Evolutionary conservation across 2,888 invertebrate species (phyloP), one percentile per base, ranked within the genome.

Genomic region (Tricholauxania praeusta): DNA sequence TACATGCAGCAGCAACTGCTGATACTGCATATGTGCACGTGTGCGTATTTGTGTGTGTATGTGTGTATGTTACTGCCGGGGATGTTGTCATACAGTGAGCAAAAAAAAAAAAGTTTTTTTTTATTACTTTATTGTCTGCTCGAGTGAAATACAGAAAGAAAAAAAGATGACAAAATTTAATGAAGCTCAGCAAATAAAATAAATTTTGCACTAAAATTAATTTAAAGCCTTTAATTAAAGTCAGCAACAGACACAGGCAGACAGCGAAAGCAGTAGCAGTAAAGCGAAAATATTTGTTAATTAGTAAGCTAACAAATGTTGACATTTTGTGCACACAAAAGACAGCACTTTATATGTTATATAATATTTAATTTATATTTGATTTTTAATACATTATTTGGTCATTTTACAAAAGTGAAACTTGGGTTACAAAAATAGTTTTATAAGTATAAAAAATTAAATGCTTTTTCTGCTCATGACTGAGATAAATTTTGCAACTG

Each of bases 71-170:
- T 63, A 3, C 52, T 51, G 52, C 52, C n/a, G 5, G n/a, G 53
- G n/a, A 17, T n/a, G 53, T 53, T 53, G 53, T 53, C 17, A 53
- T 53, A 53, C 10, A 53, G 12, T 8, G 3, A 60, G 12, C 12
- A 22, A 3, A 57, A 57, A n/a, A 59, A 22, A 60, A 60, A 32
- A 4, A 3, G 8, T 39, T 10, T 39, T 39, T 39, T 51, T 65
- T 65, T 65, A 65, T 65, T 51, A 17, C 22, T 65, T 51, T 51
- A 49, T 65, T 49, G 65, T 65, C 28, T 51, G 65, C 52, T 17
- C 49, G 22, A 51, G 19, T n/a, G 14, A 65, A 65, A 12, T 28
- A 14, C 51, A 22, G 22, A 15, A 51, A 65, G 28, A 65, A 51
- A 19, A 52, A 52, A 51, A 51, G 17, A 28, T n/a, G 22, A 57